Evolutionary conservation across 2,797 vertebrate species (phyloP), one percentile per base, ranked within the genome.

Genomic region (Parambassis ranga): DNA sequence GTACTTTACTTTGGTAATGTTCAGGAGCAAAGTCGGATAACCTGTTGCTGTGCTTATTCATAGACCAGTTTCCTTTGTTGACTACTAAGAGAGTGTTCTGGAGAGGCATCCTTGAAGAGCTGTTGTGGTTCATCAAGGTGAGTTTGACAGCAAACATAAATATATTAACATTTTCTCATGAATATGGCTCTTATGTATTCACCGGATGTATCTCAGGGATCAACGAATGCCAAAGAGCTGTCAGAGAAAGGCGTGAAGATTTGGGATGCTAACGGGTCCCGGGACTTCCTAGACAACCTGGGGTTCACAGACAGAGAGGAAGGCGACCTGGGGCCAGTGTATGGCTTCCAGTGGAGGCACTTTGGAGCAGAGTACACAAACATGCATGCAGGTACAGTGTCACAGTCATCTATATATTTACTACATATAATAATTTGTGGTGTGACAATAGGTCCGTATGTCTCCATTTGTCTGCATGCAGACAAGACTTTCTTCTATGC

Each of bases 41-140:
- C 10, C 3, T 13, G 0, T 7, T 14, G n/a, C n/a, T 2, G 1
- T 55, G 4, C 39, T 46, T 56, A 1, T 47, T 53, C 50, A 7
- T 81, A 99, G 98, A 93, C 79, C 93, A 94, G 79, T 98, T 99
- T 81, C 98, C 97, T 0, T 78, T 99, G 86, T 83, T 99, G 49
- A 99, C 97, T 0, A 99, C 97, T 2, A 99, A 99, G 83, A 93
- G 78, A 33, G 95, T 99, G 0, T 99, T 98, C 82, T 99, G 97
- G 97, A 98, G 92, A 83, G 98, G 93, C 27, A 95, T 99, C 46
- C 82, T 99, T 48, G 95, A 98, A 84, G 98, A 99, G 70, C 68
- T 99, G 71, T 87, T 99, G 41, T 99, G 98, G 98, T 99, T 99
- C 86, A 94, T 99, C 63, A 98, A 96, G 93, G 97, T 98, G 85